Evolutionary conservation across 2,888 invertebrate species (phyloP), one percentile per base, ranked within the genome.

Genomic region (Timema podura): DNA sequence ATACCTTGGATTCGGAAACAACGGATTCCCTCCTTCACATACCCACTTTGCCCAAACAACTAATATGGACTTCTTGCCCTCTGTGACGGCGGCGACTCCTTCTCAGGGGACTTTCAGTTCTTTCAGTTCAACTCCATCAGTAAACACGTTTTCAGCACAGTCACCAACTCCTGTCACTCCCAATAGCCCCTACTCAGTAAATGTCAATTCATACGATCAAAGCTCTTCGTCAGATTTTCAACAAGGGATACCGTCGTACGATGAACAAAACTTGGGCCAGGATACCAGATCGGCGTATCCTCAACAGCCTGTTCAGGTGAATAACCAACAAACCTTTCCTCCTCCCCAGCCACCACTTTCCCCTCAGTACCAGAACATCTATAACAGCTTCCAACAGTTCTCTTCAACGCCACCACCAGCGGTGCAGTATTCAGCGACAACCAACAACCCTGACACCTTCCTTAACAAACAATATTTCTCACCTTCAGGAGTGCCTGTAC

Each of bases 331-430:
- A 45, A 65, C 48, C 65, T 68, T 47, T 79, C 81, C 5, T 79
- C 81, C 0, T 81, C 79, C 65, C 73, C 76, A 9, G 68, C 73
- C 59, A 74, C 75, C 70, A 75, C 76, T 5, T 70, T 75, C 11
- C 73, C 74, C 46, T 72, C 75, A 6, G 75, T 74, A 15, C 72
- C 51, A 44, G 69, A 48, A 64, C 71, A 68, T 9, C 74, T 6
- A 67, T 74, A 15, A 69, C 74, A 16, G 74, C 76, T 61, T 61
- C 61, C 44, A 45, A 8, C 61, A 5, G 82, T 82, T 54, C 80
- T 84, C 1, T 82, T 70, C 64, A 46, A 68, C 47, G 68, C 74
- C 65, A 70, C 73, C 49, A 65, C 73, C 57, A 48, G 5, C n/a
- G 30, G 6, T 6, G 45, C 30, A 16, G 30, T 30, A 57, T 30